These are phyloP conservation scores for Steatornis caripensis DNA, from an alignment of 2,113 vertebrate genomes.

Conservation along the genomic window DNA sequence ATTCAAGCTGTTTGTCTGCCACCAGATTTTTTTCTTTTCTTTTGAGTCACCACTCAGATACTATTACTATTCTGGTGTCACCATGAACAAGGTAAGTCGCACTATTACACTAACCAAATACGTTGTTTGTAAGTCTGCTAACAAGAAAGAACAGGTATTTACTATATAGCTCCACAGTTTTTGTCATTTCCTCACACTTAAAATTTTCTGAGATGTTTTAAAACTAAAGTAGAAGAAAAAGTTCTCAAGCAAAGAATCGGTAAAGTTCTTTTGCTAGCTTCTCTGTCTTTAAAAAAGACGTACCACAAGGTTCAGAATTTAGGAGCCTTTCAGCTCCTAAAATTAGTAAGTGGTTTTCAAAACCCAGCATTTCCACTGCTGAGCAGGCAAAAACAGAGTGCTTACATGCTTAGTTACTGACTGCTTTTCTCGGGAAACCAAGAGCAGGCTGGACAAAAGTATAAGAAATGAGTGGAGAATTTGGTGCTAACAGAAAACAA, in stretches of 20 bases:
- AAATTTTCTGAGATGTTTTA: neutral
- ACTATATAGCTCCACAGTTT: neutral
- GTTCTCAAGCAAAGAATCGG: neutral
- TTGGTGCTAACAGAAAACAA: slow-evolving; percentile 45
- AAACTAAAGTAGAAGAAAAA: neutral
- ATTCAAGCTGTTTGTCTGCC: neutral
- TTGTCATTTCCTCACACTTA: neutral
- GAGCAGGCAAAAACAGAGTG: slow-evolving; percentile 24
- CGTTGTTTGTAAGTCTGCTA: neutral
- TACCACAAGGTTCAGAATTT: slow-evolving; percentile 49
- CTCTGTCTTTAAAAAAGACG: slow-evolving; percentile 5
- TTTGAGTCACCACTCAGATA: neutral
- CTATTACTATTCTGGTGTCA: neutral
- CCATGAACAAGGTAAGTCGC: neutral
- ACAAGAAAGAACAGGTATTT: neutral
- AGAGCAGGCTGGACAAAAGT: slow-evolving; percentile 40
- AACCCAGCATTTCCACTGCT: slow-evolving; percentile 67
- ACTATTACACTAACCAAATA: neutral
- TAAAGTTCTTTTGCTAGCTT: neutral
- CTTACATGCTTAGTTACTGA: slow-evolving; percentile 27
- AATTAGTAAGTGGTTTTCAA: slow-evolving; percentile 68
- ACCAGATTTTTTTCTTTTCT: neutral
- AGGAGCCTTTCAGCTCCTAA: slow-evolving; percentile 52
- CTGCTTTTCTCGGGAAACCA: slow-evolving; percentile 52
- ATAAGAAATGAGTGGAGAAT: slow-evolving; percentile 31